Evolutionary conservation across 2,113 vertebrate genomes (phyloP), one percentile per base, ranked within the genome.

Genomic region (Girardinichthys multiradiatus): DNA sequence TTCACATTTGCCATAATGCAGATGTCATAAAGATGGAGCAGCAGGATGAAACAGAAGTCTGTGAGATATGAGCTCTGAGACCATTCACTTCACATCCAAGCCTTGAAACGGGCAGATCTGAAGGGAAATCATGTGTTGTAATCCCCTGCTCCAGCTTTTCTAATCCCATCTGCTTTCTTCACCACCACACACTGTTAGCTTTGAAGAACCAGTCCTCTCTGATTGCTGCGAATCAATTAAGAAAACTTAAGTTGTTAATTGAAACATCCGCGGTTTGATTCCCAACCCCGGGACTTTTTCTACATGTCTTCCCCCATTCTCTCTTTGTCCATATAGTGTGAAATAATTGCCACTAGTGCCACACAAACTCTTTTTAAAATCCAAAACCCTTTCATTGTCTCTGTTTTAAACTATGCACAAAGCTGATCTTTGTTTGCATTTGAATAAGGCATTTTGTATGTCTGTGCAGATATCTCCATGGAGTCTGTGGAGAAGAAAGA

Each of bases 111-210:
- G 35, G 51, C 15, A 2, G 57, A 77, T 77, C 82, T 48, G 81
- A 77, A 58, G 88, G 85, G 86, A 90, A 90, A 90, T 88, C 87
- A 82, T 64, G 62, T 21, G 74, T 58, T 77, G 68, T 59, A 39
- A 66, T 89, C 54, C 42, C 42, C 28, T 30, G 62, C 66, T 4
- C 27, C 68, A 68, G 76, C 75, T 74, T 73, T 64, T 59, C 57
- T 64, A 54, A 29, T 80, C 72, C 74, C 70, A 48, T 81, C 45
- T 60, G 76, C 51, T 29, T 57, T 58, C 57, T 28, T 54, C 51
- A 1, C 54, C 58, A 1, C 54, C 67, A 42, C 72, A 35, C 58
- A 28, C 13, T 48, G 58, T 60, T 58, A 70, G 60, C 72, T 76
- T 82, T 72, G 70, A 62, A 76, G 76, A 77, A 4, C 60, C 73